phyloP scores from a whole-genome alignment of 1,140 invertebrate genomes.

The Charaxes varanes region DNA sequence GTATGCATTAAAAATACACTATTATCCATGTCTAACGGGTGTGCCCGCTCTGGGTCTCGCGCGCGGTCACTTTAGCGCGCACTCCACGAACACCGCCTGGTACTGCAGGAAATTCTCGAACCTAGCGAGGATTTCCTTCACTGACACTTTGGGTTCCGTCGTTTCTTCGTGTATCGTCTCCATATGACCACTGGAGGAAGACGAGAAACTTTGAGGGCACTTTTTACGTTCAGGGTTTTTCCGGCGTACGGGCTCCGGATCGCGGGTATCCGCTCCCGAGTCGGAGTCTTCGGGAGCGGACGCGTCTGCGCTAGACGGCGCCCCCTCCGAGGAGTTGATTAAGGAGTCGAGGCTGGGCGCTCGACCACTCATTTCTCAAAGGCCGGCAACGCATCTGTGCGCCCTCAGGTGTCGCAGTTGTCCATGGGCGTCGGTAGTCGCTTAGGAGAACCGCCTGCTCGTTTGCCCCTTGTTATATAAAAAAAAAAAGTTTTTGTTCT shows the following conservation, averaged over 20 bases:
- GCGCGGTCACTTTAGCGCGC: slow-evolving; percentile 34
- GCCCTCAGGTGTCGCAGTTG: no score
- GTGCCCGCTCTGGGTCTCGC: slow-evolving; percentile 3
- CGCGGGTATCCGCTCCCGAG: slow-evolving; percentile 68
- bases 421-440: no score
- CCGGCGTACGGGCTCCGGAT: slow-evolving; percentile 41
- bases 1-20: not conserved
- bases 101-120: slow-evolving; percentile 88
- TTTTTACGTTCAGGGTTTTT: slow-evolving; percentile 46
- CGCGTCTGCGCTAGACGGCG: slow-evolving; percentile 70
- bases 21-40: slow-evolving; percentile 8
- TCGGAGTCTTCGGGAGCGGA: slow-evolving; percentile 74
- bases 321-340: slow-evolving; percentile 77
- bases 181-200: slow-evolving; percentile 79
- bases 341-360: slow-evolving; percentile 78
- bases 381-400: no score
- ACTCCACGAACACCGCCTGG: slow-evolving; percentile 48
- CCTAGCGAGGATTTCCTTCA: slow-evolving; percentile 85
- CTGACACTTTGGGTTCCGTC: slow-evolving; percentile 83
- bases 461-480: no score
- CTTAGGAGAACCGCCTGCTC: no score
- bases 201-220: slow-evolving; percentile 72
- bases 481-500: no score
- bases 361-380: no score
- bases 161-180: slow-evolving; percentile 87